These are phyloP conservation scores for Bovichtus diacanthus DNA, from an alignment of 2,797 vertebrate species.

Conservation along the genomic window DNA sequence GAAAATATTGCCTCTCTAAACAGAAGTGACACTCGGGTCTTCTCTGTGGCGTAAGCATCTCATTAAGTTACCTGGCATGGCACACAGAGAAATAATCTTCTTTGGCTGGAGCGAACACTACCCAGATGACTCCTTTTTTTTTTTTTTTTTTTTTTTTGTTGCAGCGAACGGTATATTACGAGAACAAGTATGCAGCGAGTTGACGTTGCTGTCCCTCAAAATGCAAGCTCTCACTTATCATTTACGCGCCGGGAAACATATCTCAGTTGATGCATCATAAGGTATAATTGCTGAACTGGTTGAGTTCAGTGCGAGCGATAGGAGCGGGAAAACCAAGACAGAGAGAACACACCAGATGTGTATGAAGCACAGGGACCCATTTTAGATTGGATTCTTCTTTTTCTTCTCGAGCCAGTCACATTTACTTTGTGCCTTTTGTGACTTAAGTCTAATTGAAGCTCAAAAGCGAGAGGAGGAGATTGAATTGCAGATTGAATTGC, in stretches of 20 bases:
- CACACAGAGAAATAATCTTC: constrained; percentile 50
- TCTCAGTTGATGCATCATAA: constrained; percentile 37
- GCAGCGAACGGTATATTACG: constrained; percentile 16
- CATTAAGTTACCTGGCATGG: constrained; percentile 66
- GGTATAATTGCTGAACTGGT: constrained; percentile 37
- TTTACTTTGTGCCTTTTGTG: constrained; percentile 71
- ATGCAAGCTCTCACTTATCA: neutral
- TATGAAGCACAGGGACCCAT: constrained; percentile 2
- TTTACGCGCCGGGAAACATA: constrained; percentile 15
- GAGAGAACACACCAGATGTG: constrained; percentile 33
- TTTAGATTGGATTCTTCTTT: constrained; percentile 65
- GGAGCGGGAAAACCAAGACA: neutral
- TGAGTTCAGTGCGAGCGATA: constrained; percentile 30
- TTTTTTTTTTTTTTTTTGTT: constrained; percentile 20
- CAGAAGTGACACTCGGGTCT: constrained; percentile 60
- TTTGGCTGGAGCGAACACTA: constrained; percentile 33
- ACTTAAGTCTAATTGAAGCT: constrained; percentile 75
- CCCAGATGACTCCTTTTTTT: constrained; percentile 28
- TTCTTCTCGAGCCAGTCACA: constrained; percentile 61
- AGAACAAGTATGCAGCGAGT: constrained; percentile 1
- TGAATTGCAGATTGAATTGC: constrained; percentile 78
- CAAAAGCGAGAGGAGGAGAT: constrained; percentile 63
- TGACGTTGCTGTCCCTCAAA: constrained; percentile 17
- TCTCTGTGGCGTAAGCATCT: constrained; percentile 50
- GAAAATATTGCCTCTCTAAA: constrained; percentile 70